Conservation (phyloP, 2,888 invertebrate species). For the Drosophila parthenogenetica region DNA sequence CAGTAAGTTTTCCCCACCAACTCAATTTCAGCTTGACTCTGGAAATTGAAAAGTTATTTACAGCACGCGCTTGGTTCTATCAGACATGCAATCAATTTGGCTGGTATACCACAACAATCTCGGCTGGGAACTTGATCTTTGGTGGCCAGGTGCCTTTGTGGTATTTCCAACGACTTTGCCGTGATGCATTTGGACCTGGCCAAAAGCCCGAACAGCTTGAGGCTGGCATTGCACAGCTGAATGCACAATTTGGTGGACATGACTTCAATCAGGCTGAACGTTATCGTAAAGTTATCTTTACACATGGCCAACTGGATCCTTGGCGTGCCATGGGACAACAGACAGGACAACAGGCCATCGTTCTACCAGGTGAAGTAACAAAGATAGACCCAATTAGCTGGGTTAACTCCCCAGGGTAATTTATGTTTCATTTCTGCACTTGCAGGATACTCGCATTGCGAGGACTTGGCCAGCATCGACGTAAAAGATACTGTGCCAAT, state of each 20-base stretch:
- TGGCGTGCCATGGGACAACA: conserved; percentile 86
- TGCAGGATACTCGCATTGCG: conserved; percentile 79
- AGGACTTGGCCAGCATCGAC: conserved; percentile 80
- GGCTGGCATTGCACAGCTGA: conserved; percentile 57
- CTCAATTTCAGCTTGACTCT: conserved; percentile 2
- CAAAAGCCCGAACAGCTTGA: conserved; percentile 50
- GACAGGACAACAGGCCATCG: conserved; percentile 63
- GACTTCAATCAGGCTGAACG: conserved; percentile 45
- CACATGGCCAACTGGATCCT: conserved; percentile 87
- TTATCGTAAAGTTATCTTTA: conserved; percentile 85
- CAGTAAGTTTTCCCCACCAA: conserved; percentile 55
- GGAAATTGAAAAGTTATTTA: conserved; percentile 24
- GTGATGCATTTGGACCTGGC: conserved; percentile 64
- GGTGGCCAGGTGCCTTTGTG: conserved; percentile 70
- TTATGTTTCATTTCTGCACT: conserved; percentile 12
- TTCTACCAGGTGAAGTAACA: conserved; percentile 70
- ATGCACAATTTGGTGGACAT: conserved; percentile 65
- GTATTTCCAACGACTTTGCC: conserved; percentile 76
- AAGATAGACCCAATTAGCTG: conserved; percentile 27
- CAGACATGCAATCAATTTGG: conserved; percentile 95
- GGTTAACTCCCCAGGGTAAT: conserved; percentile 26
- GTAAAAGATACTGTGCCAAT: conserved; percentile 74
- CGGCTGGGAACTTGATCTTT: conserved; percentile 43
- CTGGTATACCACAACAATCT: conserved; percentile 90
- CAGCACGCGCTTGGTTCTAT: conserved; percentile 88